Base-by-base conservation (phyloP, 2,888 invertebrate species). In the Tetragonisca angustula region DNA sequence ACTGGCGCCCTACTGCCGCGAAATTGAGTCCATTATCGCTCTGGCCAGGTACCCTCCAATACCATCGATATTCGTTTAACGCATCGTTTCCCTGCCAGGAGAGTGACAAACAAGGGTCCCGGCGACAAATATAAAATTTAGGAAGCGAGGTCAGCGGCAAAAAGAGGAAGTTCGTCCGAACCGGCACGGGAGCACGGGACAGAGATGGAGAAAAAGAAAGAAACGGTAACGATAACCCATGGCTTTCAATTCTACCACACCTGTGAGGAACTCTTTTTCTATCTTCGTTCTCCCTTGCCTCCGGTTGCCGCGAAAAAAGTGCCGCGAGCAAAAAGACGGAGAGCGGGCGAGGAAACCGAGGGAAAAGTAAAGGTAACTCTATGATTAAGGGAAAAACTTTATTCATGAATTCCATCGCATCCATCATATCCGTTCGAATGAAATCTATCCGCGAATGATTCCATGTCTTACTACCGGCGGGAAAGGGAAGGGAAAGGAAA, bases 31-130 rank as follows among this genome's bases (percentile, higher is more conserved):
- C 90, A 91, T 91, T 92, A 92, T 91, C 90, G 88, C 87, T 81
- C 87, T 86, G 87, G 87, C 89, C 91, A 91, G 89, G 88, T 87
- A 88, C 85, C 88, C 88, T 83, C 87, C 87, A 81, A 84, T 88
- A 87, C 88, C 87, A 91, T 90, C 89, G 88, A 92, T 91, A 91
- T 91, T 91, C 90, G 90, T 91, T 91, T 91, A 91, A 91, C 91
- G 89, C 91, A 85, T 90, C 91, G 87, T 90, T 91, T 91, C 83
- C 77, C 83, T 70, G 80, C 79, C 83, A 78, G 76, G 67, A 81
- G 83, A 82, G 84, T 84, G 87, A 87, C 88, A 90, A 88, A 90
- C 90, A 91, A 88, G 83, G 85, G 84, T 87, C 78, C 79, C 68
- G 81, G 56, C 50, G 82, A 81, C 84, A 90, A 89, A 90, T 91